Percentiles rank a stretch among this genome's conserved stretches.
Evolutionary conservation across 2,797 vertebrate genomes (phyloP).

Genomic region (Morus bassanus): DNA sequence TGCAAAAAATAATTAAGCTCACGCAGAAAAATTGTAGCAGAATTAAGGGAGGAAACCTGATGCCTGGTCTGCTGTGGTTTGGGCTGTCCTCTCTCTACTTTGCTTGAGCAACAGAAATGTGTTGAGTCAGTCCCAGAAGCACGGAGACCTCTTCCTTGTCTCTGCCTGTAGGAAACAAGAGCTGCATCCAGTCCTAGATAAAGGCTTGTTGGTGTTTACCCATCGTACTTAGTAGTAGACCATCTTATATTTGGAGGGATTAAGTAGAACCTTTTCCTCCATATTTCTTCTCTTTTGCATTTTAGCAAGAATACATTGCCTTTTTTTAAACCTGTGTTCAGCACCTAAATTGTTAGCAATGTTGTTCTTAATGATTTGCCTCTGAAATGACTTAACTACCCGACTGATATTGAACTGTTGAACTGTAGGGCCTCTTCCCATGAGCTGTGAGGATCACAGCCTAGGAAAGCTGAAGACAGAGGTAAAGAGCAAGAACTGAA

Average conservation of each 20-base stretch:
- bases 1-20: background rate
- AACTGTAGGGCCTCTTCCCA: background rate
- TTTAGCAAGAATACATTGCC: background rate
- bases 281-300: background rate
- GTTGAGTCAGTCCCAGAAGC: background rate
- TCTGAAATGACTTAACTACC: background rate
- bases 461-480: background rate
- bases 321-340: background rate
- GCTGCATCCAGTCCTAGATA: background rate
- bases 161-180: background rate
- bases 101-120: background rate
- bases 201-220: background rate
- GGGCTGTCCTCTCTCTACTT: background rate
- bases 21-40: background rate
- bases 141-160: background rate
- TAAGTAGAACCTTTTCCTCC: background rate
- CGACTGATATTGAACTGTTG: background rate
- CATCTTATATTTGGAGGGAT: background rate
- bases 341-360: background rate
- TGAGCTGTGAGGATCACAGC: background rate
- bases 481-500: background rate
- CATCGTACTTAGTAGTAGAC: background rate
- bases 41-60: background rate
- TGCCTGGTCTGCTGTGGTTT: background rate
- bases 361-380: background rate